phyloP scores from a whole-genome alignment of 2,797 vertebrate genomes.

The Coregonus suidteri region DNA sequence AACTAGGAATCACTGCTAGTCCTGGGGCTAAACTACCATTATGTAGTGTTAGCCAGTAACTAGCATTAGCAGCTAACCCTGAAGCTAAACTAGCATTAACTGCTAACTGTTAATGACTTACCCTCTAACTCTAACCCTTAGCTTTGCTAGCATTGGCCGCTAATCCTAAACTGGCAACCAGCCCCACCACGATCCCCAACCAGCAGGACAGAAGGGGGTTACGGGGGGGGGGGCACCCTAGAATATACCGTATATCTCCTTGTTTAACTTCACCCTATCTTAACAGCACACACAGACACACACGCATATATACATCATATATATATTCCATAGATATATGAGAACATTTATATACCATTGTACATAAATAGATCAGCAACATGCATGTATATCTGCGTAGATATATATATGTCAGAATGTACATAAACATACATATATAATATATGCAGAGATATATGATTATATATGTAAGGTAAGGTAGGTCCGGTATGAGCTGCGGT shows the following conservation, averaged over 20 bases:
- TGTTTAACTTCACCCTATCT: constrained; percentile 19
- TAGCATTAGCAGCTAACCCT: not conserved
- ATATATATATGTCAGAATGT: constrained; percentile 67
- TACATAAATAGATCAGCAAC: constrained; percentile 75
- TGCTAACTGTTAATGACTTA: not conserved
- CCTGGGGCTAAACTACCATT: not conserved
- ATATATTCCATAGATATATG: constrained; percentile 67
- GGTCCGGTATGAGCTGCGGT: constrained; percentile 60
- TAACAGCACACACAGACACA: constrained; percentile 15
- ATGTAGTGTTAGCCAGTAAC: not conserved
- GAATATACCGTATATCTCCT: not conserved
- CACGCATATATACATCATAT: constrained; percentile 33
- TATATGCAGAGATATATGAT: constrained; percentile 75
- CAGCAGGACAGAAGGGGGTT: not conserved
- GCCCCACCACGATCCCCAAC: constrained; percentile 1
- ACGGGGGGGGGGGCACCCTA: not conserved
- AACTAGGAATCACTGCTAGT: not conserved
- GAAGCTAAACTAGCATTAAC: not conserved
- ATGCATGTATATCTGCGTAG: constrained; percentile 72
- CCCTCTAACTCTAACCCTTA: not conserved
- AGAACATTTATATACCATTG: constrained; percentile 79
- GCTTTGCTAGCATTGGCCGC: not conserved
- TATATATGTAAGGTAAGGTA: constrained; percentile 71
- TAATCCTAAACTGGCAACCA: not conserved
- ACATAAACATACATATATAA: constrained; percentile 78